Evolutionary conservation across 2,888 invertebrate genomes (phyloP).

Genomic region (Drosophila hawaiiensis): DNA sequence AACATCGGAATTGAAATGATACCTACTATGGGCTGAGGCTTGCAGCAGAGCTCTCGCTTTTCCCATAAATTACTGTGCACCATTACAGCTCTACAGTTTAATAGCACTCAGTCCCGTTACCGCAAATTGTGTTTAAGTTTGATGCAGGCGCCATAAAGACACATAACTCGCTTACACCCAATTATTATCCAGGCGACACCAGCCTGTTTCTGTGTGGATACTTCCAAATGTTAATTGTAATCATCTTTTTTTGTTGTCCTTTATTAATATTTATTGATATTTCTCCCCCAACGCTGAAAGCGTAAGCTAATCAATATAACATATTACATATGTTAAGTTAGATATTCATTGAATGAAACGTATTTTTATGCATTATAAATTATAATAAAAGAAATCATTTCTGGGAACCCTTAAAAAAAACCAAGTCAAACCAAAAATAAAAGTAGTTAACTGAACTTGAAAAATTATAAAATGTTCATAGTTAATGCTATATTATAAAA

Average conservation of each 20-base stretch:
- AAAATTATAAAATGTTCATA: not conserved
- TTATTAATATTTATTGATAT: not conserved
- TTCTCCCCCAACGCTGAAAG: not conserved
- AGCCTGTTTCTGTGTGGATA: not conserved
- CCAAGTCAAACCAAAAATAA: not conserved
- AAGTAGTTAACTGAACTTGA: not conserved
- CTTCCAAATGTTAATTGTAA: not conserved
- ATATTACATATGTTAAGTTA: not conserved
- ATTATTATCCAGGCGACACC: not conserved
- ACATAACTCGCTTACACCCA: not conserved
- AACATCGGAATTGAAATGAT: slow-evolving; percentile 11
- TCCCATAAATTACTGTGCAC: slow-evolving; percentile 6
- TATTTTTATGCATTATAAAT: not conserved
- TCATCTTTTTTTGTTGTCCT: not conserved
- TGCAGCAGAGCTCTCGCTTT: not conserved
- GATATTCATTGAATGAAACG: not conserved
- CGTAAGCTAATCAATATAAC: not conserved
- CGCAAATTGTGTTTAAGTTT: slow-evolving; percentile 4
- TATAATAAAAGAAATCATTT: not conserved
- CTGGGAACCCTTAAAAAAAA: not conserved
- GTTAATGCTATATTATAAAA: not conserved
- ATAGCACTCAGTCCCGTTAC: not conserved
- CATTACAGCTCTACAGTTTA: slow-evolving; percentile 5
- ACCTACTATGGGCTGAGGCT: too few species aligned
- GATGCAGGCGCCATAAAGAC: not conserved